Base-by-base conservation (phyloP, 2,113 vertebrate species). In the Galbula dea region DNA sequence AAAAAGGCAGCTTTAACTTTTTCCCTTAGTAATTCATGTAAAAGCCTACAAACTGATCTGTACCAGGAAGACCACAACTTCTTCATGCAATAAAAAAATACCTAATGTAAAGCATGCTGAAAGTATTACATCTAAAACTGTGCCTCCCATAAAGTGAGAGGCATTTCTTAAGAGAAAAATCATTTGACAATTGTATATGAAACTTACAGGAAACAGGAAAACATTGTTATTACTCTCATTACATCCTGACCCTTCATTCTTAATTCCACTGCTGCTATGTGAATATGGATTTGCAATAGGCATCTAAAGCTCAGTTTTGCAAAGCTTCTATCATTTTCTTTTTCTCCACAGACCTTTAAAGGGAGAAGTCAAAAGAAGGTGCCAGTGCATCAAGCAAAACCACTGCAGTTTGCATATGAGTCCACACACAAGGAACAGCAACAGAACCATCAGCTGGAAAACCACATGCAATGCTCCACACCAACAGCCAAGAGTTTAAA, bases 211-310 rank as follows among this genome's bases (percentile, higher is more conserved):
- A 27, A 19, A 18, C 19, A 78, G 76, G 23, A 12, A 32, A 32
- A 24, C 32, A 13, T 46, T 34, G 15, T 6, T 68, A 11, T 30
- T 32, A 2, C 6, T 67, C 32, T 11, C 30, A 2, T 2, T 7
- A 8, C 9, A 32, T 11, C 27, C n/a, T 23, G 34, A 23, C 30
- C 39, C 7, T 30, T 26, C 52, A 6, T 23, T n/a, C 51, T 22
- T n/a, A 54, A 51, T 59, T 37, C 51, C 61, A 34, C 27, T 0
- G 0, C 37, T 37, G 29, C 22, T 11, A 26, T 0, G 1, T 9
- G n/a, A 2, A 3, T 5, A 3, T 7, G 15, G 39, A 12, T 52
- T 73, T 69, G 37, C 34, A 39, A 45, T 0, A 10, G 51, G 15
- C 8, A 46, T 14, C 43, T 32, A 11, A 76, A 76, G 32, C 29